Evolutionary conservation across 1,140 invertebrate species (phyloP), one percentile per base, ranked within the genome.

Genomic region (Pygmarrhopalites habei): DNA sequence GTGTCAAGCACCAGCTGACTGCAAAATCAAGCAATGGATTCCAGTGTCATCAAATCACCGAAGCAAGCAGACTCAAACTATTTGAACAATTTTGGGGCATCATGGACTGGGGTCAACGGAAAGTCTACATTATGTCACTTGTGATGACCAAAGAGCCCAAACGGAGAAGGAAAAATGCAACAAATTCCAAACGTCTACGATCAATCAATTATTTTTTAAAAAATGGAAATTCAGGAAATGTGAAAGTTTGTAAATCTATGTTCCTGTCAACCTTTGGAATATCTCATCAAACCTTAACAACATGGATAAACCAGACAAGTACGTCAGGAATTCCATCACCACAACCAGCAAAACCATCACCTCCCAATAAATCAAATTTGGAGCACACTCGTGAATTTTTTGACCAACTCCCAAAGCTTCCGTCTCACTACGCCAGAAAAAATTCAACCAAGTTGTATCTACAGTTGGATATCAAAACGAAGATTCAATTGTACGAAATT

Each of bases 371-470:
- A 56, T 15, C 66, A n/a, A n/a, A n/a, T n/a, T n/a, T n/a, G n/a
- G n/a, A n/a, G n/a, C n/a, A n/a, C n/a, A n/a, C n/a, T n/a, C n/a
- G n/a, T n/a, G n/a, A n/a, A n/a, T 68, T 61, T 60, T 66, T 30
- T 41, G 57, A 29, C 17, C 2, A 3, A 12, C 30, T 68, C 1
- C 64, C 67, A 29, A 68, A 66, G 25, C 28, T 67, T 17, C 58
- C 53, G 19, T 62, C 64, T n/a, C 67, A 68, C 29, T 68, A 68
- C 39, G 63, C 53, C 30, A 23, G 67, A 29, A 59, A 58, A 21
- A 28, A 17, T 30, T 64, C 44, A 3, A 28, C 21, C 2, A 66
- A 67, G 56, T 21, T 49, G 10, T 67, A 69, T 47, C 39, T 69
- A 15, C 60, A 69, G 43, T 55, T 55, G 1, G 46, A 35, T 12